Conservation (phyloP, 2,888 invertebrate species). For the Dynastes hyllus region DNA sequence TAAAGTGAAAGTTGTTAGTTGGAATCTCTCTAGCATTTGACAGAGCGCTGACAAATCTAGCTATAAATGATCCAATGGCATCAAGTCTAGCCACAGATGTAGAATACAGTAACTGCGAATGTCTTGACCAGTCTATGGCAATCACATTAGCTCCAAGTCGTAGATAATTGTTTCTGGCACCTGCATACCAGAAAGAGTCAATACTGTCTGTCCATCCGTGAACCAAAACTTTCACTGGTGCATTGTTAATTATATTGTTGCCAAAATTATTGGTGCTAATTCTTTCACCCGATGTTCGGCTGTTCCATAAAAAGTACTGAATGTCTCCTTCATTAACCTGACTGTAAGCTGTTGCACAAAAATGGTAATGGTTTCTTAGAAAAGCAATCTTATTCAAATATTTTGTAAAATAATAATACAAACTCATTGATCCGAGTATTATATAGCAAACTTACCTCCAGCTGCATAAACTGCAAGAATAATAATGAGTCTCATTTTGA, state of each 20-base stretch:
- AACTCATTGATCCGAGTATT: neutral
- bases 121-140: constrained; percentile 46
- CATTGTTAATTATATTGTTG: constrained; percentile 24
- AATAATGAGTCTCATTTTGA: neutral
- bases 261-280: constrained; percentile 37
- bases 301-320: constrained; percentile 36
- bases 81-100: constrained; percentile 31
- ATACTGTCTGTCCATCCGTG: constrained; percentile 48
- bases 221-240: constrained; percentile 37
- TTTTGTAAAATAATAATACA: neutral
- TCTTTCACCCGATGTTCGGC: constrained; percentile 19
- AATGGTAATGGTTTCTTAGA: too few relatives aligned
- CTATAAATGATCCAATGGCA: constrained; percentile 39
- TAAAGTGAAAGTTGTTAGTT: constrained; percentile 24
- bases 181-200: constrained; percentile 46
- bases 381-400: neutral
- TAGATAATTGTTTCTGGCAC: constrained; percentile 24
- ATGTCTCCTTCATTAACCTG: constrained; percentile 32
- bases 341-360: constrained; percentile 10
- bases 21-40: constrained; percentile 41
- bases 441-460: neutral
- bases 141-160: constrained; percentile 32
- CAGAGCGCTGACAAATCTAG: constrained; percentile 31
- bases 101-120: constrained; percentile 29
- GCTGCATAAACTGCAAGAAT: neutral